Conservation (phyloP, 1,140 invertebrate species). For the Cheumatopsyche charites region DNA sequence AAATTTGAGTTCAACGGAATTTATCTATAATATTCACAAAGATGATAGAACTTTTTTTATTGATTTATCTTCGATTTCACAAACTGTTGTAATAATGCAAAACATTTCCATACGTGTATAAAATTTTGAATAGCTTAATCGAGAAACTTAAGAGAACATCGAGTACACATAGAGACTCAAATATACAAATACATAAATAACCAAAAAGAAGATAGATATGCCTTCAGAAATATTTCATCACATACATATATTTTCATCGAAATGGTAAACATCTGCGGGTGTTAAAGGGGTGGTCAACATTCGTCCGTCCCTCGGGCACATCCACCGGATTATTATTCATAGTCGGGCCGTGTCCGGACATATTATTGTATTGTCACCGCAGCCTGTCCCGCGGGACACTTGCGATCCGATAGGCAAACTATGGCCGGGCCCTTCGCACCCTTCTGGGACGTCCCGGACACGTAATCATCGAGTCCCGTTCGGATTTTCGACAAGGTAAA, state of each 20-base stretch:
- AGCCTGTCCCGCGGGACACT: constrained; percentile 32
- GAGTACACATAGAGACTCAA: no score
- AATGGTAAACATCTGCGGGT: neutral
- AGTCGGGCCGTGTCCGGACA: constrained; percentile 21
- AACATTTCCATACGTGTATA: no score
- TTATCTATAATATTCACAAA: no score
- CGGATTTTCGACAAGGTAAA: constrained; percentile 27
- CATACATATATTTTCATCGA: neutral
- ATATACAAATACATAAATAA: no score
- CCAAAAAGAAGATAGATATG: no score
- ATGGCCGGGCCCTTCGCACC: neutral
- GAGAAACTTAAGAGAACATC: no score
- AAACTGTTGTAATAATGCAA: no score
- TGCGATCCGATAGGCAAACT: constrained; percentile 39
- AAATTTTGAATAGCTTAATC: no score
- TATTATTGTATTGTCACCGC: constrained; percentile 37
- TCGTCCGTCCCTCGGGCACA: constrained; percentile 15
- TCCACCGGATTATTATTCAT: constrained; percentile 31
- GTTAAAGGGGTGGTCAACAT: constrained; percentile 10
- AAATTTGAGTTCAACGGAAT: no score
- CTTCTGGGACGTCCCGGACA: constrained; percentile 10
- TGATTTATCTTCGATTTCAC: no score
- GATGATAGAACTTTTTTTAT: no score
- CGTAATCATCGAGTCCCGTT: constrained; percentile 26
- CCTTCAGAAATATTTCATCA: no score